Evolutionary conservation across 2,888 invertebrate species (phyloP).

Genomic region (Ferrisia virgata): DNA sequence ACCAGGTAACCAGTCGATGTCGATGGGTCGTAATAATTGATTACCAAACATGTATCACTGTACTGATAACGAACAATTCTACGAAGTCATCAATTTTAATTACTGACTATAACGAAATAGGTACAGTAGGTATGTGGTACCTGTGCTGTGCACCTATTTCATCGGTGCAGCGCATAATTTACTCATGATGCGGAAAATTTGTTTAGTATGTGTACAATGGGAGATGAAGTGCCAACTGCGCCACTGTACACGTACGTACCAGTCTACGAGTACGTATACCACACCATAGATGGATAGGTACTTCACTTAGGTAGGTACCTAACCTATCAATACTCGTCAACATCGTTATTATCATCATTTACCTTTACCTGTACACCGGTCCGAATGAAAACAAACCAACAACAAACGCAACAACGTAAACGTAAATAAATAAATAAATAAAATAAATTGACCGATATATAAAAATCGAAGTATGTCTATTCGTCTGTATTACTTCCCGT

Average conservation of each 20-base stretch:
- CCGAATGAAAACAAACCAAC: too few relatives aligned
- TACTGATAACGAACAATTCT: not conserved
- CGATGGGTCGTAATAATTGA: not conserved
- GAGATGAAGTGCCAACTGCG: not conserved
- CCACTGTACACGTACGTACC: too few relatives aligned
- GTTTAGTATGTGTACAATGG: not conserved
- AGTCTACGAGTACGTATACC: too few relatives aligned
- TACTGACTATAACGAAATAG: not conserved
- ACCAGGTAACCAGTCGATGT: not conserved
- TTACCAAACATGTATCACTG: not conserved
- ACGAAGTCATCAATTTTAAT: not conserved
- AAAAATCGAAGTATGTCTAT: constrained; percentile 25
- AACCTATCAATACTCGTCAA: too few relatives aligned
- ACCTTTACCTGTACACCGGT: too few relatives aligned
- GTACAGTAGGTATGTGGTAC: too few relatives aligned
- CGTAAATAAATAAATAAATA: not conserved
- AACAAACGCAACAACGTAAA: not conserved
- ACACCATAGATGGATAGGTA: too few relatives aligned
- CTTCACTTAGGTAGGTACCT: too few relatives aligned
- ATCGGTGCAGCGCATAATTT: not conserved
- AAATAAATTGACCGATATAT: constrained; percentile 33
- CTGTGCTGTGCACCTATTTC: too few relatives aligned
- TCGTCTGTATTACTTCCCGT: constrained; percentile 25
- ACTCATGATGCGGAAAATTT: not conserved
- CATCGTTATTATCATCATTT: too few relatives aligned